Evolutionary conservation across 2,888 invertebrate species (phyloP), one percentile per base, ranked within the genome.

Genomic region (Sinodicranocentrus sp.): DNA sequence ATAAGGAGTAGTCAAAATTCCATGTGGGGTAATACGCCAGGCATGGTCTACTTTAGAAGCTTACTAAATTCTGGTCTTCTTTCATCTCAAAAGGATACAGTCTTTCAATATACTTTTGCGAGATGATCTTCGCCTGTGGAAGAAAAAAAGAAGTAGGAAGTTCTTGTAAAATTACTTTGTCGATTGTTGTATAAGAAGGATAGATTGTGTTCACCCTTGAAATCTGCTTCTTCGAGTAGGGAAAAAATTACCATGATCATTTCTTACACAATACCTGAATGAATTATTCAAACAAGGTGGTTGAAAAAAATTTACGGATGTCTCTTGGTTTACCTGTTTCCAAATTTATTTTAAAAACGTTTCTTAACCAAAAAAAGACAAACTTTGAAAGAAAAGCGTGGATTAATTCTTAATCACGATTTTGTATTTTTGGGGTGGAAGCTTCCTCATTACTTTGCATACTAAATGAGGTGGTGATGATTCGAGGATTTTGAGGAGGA

Each of bases 341-440:
- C 33, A 33, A 33, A 6, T 33, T 33, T 33, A 33, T 3, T 33
- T 33, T 33, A 10, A n/a, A n/a, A n/a, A n/a, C n/a, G n/a, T n/a
- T n/a, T 44, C 13, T n/a, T 44, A 44, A 44, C 15, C 15, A 44
- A 33, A 33, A 33, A 33, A 33, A 33, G 33, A n/a, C n/a, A n/a
- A n/a, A n/a, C n/a, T n/a, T n/a, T n/a, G 33, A 33, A 33, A 6
- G 33, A 33, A 33, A 33, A 33, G 17, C 19, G 19, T 52, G 52
- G 52, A 17, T 52, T 52, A 52, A 52, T 52, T 52, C 19, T n/a
- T 33, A 10, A 65, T 65, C 63, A 65, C 63, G 63, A 65, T 65
- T 65, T n/a, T 61, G 26, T 23, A 65, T 25, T 59, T 59, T 65
- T 28, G 63, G 19, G 63, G 28, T 33, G 39, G 8, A 39, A 10